Percentiles rank a stretch among this genome's conserved stretches.
Evolutionary conservation across 2,797 vertebrate genomes (phyloP).

Genomic region (Sebastes oblongus): DNA sequence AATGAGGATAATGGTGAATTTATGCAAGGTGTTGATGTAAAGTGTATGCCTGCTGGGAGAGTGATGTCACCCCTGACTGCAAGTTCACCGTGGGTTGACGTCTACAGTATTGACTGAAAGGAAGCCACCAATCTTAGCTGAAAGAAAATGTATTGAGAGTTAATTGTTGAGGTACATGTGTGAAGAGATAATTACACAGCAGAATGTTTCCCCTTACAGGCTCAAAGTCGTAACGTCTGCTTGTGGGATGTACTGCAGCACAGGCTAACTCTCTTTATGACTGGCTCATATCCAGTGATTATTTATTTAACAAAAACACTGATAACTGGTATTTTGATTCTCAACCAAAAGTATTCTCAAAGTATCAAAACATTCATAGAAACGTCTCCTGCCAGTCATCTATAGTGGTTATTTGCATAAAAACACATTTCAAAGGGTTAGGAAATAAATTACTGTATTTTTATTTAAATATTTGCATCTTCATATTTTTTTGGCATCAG

Average conservation of each 20-base stretch:
- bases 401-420: too few species aligned
- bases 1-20: neutral
- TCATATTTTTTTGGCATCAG: fast-evolving
- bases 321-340: neutral
- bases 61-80: neutral
- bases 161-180: neutral
- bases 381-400: neutral
- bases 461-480: too few species aligned
- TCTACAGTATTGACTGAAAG: neutral
- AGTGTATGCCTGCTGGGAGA: neutral
- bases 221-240: neutral
- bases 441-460: too few species aligned
- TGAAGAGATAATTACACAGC: neutral
- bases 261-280: neutral
- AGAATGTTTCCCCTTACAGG: neutral
- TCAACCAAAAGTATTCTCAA: neutral
- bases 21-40: neutral
- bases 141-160: neutral
- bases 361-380: neutral
- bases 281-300: neutral
- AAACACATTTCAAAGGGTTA: too few species aligned
- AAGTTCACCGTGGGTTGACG: neutral
- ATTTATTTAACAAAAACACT: neutral
- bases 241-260: neutral
- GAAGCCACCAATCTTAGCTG: neutral